Evolutionary conservation across 1,140 invertebrate species (phyloP).

Genomic region (Plodia interpunctella): DNA sequence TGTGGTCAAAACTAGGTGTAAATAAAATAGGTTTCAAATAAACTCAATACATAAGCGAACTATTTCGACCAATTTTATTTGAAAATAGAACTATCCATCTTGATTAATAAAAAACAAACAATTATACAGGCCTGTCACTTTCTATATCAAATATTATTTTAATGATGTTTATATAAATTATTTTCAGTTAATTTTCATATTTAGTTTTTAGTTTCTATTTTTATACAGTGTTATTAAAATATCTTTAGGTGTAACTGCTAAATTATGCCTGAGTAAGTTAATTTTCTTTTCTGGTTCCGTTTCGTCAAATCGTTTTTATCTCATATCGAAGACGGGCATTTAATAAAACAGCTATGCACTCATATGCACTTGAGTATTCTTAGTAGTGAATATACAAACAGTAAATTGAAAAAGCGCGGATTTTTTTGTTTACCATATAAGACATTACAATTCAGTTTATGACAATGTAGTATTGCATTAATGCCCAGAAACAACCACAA

Average conservation of each 20-base stretch:
- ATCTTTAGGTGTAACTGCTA: slow-evolving; percentile 30
- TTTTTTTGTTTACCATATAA: too few relatives aligned
- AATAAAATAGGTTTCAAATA: too few relatives aligned
- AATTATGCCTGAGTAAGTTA: slow-evolving; percentile 67
- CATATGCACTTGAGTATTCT: too few relatives aligned
- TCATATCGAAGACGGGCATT: too few relatives aligned
- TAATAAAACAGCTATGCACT: too few relatives aligned
- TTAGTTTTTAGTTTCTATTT: slow-evolving; percentile 58
- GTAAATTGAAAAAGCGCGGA: too few relatives aligned
- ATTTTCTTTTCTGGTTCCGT: slow-evolving; percentile 10
- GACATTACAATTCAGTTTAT: too few relatives aligned
- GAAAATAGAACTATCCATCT: not conserved
- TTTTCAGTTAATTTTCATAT: slow-evolving; percentile 50
- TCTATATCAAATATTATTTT: slow-evolving; percentile 43
- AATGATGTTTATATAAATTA: slow-evolving; percentile 66
- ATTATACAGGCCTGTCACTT: slow-evolving; percentile 43
- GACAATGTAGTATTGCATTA: too few relatives aligned
- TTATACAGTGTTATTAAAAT: slow-evolving; percentile 34
- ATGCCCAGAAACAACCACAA: too few relatives aligned
- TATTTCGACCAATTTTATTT: slow-evolving; percentile 13
- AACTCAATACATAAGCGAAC: slow-evolving; percentile 19
- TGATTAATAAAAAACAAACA: slow-evolving; percentile 25
- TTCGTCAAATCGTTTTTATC: too few relatives aligned
- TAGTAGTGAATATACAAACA: too few relatives aligned
- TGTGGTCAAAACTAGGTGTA: too few relatives aligned